These are phyloP conservation scores for Microcebus ravelobensis DNA, from an alignment of 2,113 vertebrate species.

Conservation along the genomic window DNA sequence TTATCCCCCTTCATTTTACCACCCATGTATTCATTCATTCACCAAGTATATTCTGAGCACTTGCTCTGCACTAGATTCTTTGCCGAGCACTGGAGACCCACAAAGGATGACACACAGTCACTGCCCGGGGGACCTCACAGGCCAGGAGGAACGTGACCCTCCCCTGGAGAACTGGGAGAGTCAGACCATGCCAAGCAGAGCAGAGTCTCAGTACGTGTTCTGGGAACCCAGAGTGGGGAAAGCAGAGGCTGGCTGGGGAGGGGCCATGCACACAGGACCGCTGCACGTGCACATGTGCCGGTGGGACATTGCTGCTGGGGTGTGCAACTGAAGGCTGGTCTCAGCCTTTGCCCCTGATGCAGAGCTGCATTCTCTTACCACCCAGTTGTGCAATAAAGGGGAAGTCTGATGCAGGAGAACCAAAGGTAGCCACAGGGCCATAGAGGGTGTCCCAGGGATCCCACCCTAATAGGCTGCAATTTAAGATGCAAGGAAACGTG, in stretches of 20 bases:
- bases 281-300: not conserved
- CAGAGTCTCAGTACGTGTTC: not conserved
- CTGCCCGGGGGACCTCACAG: not conserved
- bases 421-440: not conserved
- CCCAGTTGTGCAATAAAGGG: no score
- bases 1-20: not conserved
- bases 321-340: not conserved
- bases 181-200: no score
- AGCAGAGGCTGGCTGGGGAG: not conserved
- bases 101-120: not conserved
- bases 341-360: no score
- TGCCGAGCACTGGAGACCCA: not conserved
- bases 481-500: not conserved
- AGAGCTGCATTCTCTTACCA: not conserved
- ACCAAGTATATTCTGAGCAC: not conserved
- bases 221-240: no score
- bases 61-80: not conserved
- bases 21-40: not conserved
- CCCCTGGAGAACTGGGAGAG: not conserved
- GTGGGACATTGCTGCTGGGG: not conserved
- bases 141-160: not conserved
- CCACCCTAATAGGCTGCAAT: not conserved
- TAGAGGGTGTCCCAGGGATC: not conserved
- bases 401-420: not conserved
- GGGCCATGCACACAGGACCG: no score